Conservation (phyloP, 2,113 vertebrate genomes). For the Siphamia tubifer region DNA sequence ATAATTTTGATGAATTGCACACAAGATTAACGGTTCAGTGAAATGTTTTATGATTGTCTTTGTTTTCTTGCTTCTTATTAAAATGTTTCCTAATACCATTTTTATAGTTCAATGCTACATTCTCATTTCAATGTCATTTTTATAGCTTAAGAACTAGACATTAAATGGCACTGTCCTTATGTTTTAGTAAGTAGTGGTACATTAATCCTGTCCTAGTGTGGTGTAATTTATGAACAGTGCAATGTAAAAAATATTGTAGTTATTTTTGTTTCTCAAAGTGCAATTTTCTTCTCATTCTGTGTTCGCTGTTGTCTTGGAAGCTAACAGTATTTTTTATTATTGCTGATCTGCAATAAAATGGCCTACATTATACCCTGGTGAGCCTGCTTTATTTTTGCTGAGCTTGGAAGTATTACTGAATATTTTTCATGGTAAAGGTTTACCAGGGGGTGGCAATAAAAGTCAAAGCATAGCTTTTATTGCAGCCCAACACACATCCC, state of each 20-base stretch:
- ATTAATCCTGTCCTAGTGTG: constrained; percentile 6
- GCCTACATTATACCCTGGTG: constrained; percentile 50
- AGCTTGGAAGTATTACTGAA: constrained; percentile 64
- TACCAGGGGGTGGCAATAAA: constrained; percentile 73
- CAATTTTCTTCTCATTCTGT: constrained; percentile 38
- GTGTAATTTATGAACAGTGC: constrained; percentile 7
- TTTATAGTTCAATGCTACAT: not conserved
- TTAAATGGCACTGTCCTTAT: constrained; percentile 2
- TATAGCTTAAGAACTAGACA: constrained; percentile 9
- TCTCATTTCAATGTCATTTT: constrained; percentile 7
- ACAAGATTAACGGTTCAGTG: not conserved
- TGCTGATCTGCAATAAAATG: constrained; percentile 70
- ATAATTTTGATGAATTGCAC: not conserved
- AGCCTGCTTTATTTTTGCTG: constrained; percentile 63
- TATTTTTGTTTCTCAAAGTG: constrained; percentile 36
- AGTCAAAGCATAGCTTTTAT: constrained; percentile 69
- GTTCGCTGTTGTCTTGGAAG: constrained; percentile 19
- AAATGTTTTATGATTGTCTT: not conserved
- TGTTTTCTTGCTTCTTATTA: not conserved
- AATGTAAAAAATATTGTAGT: not conserved
- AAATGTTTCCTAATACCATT: constrained; percentile 1
- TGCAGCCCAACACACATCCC: constrained; percentile 56
- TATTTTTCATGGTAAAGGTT: constrained; percentile 72
- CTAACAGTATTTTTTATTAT: constrained; percentile 34
- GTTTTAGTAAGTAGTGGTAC: not conserved